A percentile compares a stretch with the other conserved stretches of the same genome.
Conservation (phyloP, 2,113 vertebrate species). For the Corvus cornix region DNA sequence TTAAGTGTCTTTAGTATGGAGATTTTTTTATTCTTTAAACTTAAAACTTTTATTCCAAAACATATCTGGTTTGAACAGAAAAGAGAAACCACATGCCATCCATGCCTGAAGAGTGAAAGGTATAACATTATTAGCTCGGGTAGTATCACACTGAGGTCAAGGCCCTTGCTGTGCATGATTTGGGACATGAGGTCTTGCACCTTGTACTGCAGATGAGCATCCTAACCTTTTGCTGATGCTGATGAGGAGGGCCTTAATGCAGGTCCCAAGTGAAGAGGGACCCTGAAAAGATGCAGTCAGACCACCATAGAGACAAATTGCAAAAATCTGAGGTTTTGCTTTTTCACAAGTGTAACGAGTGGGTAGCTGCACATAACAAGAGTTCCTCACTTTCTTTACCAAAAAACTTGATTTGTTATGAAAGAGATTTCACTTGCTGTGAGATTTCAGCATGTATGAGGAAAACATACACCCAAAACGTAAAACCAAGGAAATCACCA, state of each 20-base stretch:
- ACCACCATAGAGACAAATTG: background rate
- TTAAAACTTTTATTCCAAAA: background rate
- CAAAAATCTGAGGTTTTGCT: background rate
- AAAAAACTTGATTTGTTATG: background rate
- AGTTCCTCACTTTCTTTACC: background rate
- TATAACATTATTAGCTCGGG: fast-evolving
- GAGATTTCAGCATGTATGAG: background rate
- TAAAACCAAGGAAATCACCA: background rate
- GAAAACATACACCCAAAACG: background rate
- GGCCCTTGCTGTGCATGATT: background rate
- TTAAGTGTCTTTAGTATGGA: background rate
- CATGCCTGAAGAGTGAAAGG: background rate
- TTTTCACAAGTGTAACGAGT: background rate
- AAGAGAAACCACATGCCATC: background rate
- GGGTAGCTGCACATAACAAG: background rate
- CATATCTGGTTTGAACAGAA: background rate
- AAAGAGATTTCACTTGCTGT: background rate
- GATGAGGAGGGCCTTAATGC: background rate
- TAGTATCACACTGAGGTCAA: background rate
- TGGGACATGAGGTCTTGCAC: background rate
- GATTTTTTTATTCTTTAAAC: background rate
- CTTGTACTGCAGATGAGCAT: background rate
- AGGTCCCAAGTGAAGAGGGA: background rate
- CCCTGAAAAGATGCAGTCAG: background rate
- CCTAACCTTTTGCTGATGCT: background rate